phyloP scores from a whole-genome alignment of 2,113 vertebrate genomes.

The Caranx ignobilis region DNA sequence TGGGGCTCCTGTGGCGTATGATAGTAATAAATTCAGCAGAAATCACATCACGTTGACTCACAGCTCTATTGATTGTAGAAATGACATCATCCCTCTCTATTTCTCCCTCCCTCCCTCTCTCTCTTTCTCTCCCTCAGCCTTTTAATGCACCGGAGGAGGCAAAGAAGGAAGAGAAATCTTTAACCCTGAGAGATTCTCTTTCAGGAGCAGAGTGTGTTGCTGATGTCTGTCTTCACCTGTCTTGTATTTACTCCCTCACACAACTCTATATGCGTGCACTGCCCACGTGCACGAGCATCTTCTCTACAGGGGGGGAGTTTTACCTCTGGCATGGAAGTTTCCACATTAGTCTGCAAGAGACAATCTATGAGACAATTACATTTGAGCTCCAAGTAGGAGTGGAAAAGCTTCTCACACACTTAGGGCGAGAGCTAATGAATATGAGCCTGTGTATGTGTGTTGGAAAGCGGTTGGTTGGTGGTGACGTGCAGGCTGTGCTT shows the following conservation, averaged over 20 bases:
- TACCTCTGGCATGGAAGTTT: slow-evolving; percentile 57
- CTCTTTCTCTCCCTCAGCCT: slow-evolving; percentile 4
- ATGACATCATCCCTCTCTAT: slow-evolving; percentile 75
- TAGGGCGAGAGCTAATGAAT: slow-evolving; percentile 56
- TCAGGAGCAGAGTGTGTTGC: slow-evolving; percentile 30
- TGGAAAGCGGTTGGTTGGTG: slow-evolving; percentile 11
- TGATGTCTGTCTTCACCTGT: slow-evolving; percentile 42
- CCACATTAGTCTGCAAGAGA: slow-evolving; percentile 68
- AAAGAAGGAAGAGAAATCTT: slow-evolving; percentile 49
- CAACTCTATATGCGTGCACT: neutral
- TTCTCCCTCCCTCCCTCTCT: neutral
- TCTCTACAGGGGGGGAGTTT: neutral
- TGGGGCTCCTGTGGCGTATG: slow-evolving; percentile 56
- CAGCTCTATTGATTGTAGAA: slow-evolving; percentile 64
- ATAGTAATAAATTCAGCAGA: slow-evolving; percentile 71
- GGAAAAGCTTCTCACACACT: slow-evolving; percentile 59
- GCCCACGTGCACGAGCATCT: slow-evolving; percentile 2
- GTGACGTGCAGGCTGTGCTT: neutral
- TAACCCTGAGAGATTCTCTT: slow-evolving; percentile 67
- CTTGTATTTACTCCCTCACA: neutral
- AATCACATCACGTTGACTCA: slow-evolving; percentile 68
- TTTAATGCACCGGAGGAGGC: slow-evolving; percentile 6
- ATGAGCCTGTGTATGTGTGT: slow-evolving; percentile 36
- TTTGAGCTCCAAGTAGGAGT: slow-evolving; percentile 44
- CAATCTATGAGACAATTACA: slow-evolving; percentile 69